A percentile compares a stretch with the other conserved stretches of the same genome.
These are phyloP conservation scores for Burhinus bistriatus DNA, from an alignment of 2,113 vertebrate species.

Conservation along the genomic window DNA sequence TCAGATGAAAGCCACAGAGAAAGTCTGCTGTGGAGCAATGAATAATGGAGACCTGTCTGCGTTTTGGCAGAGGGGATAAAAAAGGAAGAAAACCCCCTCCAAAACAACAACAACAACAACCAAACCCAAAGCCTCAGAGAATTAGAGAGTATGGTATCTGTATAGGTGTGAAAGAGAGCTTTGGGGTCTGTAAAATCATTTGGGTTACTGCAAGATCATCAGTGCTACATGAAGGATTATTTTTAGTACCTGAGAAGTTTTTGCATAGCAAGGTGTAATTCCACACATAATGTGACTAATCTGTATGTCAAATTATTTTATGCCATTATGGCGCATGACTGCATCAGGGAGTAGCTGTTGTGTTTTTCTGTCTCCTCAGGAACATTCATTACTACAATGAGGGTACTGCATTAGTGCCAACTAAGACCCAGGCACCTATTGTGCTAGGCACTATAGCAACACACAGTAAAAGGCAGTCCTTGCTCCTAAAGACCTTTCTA, in stretches of 20 bases:
- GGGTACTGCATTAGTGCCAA: not conserved
- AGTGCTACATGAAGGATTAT: not conserved
- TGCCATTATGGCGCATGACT: not conserved
- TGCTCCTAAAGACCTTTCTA: not conserved
- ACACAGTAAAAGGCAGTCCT: not conserved
- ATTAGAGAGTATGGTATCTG: not conserved
- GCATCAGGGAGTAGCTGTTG: not conserved
- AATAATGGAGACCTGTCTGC: not conserved
- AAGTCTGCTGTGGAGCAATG: not conserved
- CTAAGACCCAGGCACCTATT: not conserved
- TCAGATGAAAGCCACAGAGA: not conserved
- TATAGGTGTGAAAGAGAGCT: not conserved
- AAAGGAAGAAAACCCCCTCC: not conserved
- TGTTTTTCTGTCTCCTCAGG: not conserved
- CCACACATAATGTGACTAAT: not conserved
- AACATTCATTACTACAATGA: not conserved
- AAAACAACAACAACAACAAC: not conserved
- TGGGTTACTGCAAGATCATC: not conserved
- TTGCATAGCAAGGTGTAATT: not conserved
- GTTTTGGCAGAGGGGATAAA: rapidly evolving
- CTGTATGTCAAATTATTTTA: not conserved
- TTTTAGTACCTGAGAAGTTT: not conserved
- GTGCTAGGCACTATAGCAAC: conserved; percentile 27
- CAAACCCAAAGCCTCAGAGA: not conserved
- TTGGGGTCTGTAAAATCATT: not conserved